Evolutionary conservation across 2,113 vertebrate genomes (phyloP).

Genomic region (Ploceus nigricollis): DNA sequence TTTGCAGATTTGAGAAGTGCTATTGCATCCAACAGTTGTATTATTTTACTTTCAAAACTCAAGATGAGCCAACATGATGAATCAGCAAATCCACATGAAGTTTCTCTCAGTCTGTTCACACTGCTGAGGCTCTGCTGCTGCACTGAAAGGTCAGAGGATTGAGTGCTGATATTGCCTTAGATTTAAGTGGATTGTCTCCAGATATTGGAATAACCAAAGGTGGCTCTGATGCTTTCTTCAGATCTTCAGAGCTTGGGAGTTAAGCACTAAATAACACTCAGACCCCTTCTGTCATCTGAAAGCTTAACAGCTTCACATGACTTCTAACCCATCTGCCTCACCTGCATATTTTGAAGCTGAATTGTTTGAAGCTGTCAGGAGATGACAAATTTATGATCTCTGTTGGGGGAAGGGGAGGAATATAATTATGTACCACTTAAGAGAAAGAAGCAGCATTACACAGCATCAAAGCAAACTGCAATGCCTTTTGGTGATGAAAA

Average conservation of each 20-base stretch:
- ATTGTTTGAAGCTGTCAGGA: conserved; percentile 43
- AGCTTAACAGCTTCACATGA: not conserved
- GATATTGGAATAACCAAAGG: not conserved
- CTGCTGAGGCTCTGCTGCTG: not conserved
- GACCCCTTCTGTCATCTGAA: not conserved
- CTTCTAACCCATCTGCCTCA: not conserved
- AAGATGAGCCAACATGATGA: not conserved
- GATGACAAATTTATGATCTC: not conserved
- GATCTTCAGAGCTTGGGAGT: not conserved
- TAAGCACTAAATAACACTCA: not conserved
- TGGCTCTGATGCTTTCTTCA: not conserved
- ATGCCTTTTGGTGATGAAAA: not conserved
- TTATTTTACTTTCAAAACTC: not conserved
- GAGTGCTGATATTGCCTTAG: not conserved
- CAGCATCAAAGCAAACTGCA: conserved; percentile 21
- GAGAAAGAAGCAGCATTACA: not conserved
- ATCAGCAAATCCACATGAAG: not conserved
- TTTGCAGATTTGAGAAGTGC: not conserved
- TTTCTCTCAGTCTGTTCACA: not conserved
- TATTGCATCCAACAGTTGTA: not conserved
- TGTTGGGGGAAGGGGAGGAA: not conserved
- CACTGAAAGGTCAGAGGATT: not conserved
- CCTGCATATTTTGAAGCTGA: not conserved
- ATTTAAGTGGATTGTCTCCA: not conserved
- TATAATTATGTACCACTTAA: conserved; percentile 13